These are phyloP conservation scores for Actenoides hombroni DNA, from an alignment of 2,113 vertebrate species.

Conservation along the genomic window DNA sequence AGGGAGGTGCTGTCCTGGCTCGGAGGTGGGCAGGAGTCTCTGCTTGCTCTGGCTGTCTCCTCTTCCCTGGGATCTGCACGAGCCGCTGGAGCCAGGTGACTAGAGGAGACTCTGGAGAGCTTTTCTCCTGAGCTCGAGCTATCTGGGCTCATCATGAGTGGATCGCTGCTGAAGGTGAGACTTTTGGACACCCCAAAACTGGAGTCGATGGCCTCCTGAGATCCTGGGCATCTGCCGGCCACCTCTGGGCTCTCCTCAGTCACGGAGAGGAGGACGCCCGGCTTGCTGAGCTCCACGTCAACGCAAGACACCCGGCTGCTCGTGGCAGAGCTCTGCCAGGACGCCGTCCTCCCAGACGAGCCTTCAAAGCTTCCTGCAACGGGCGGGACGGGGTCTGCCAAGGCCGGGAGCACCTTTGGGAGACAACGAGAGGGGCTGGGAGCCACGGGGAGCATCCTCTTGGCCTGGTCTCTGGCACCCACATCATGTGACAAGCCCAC, in stretches of 20 bases:
- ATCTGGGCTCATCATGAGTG: not conserved
- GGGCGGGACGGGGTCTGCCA: accelerated
- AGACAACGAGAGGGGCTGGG: not conserved
- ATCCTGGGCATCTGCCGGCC: accelerated
- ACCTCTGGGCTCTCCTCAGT: accelerated
- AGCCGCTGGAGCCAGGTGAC: accelerated
- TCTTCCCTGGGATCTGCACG: accelerated
- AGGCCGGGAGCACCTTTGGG: not conserved
- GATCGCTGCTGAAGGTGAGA: not conserved
- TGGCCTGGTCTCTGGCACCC: not conserved
- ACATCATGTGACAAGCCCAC: accelerated
- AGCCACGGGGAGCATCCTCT: not conserved
- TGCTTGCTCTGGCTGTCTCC: not conserved
- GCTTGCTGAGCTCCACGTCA: not conserved
- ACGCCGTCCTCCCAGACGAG: accelerated
- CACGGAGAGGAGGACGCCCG: accelerated
- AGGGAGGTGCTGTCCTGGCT: not conserved
- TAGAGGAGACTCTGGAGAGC: accelerated
- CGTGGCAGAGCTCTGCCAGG: accelerated
- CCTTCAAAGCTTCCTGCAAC: not conserved
- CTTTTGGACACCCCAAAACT: accelerated
- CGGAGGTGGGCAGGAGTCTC: accelerated
- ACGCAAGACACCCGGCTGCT: accelerated
- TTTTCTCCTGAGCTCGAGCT: not conserved
- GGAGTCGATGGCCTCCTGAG: accelerated